Percentiles rank a stretch among this genome's conserved stretches.
Conservation (phyloP, 2,888 invertebrate species). For the Odontomyia ornata region DNA sequence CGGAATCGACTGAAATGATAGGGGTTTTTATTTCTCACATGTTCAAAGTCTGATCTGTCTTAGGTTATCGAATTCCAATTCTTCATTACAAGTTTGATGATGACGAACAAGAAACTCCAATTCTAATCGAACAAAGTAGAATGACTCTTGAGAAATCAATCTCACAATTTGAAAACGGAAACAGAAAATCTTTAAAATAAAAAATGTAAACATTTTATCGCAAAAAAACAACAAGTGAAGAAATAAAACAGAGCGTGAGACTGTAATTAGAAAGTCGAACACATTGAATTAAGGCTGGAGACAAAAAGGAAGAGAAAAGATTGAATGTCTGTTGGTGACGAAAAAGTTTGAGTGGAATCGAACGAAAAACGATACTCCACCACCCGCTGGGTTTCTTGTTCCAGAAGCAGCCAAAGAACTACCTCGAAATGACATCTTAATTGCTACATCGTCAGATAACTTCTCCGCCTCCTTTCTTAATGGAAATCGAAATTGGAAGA, state of each 20-base stretch:
- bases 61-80: too few relatives aligned
- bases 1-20: not conserved
- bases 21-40: not conserved
- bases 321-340: not conserved
- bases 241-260: constrained; percentile 37
- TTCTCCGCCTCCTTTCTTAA: not conserved
- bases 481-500: not conserved
- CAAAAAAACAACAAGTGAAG: constrained; percentile 13
- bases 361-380: constrained; percentile 20
- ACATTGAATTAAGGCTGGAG: not conserved
- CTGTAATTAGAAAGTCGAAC: constrained; percentile 25
- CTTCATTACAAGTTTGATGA: not conserved
- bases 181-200: not conserved
- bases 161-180: not conserved
- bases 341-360: not conserved
- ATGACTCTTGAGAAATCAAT: too few relatives aligned
- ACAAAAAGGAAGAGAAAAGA: too few relatives aligned
- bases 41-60: too few relatives aligned
- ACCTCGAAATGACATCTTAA: constrained; percentile 18
- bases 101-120: not conserved
- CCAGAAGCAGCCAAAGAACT: not conserved
- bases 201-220: not conserved
- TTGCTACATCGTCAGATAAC: not conserved
- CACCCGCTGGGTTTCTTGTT: constrained; percentile 16
- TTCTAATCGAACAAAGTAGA: too few relatives aligned